These are phyloP conservation scores for Columbina picui DNA, from an alignment of 2,113 vertebrate species.

Conservation along the genomic window DNA sequence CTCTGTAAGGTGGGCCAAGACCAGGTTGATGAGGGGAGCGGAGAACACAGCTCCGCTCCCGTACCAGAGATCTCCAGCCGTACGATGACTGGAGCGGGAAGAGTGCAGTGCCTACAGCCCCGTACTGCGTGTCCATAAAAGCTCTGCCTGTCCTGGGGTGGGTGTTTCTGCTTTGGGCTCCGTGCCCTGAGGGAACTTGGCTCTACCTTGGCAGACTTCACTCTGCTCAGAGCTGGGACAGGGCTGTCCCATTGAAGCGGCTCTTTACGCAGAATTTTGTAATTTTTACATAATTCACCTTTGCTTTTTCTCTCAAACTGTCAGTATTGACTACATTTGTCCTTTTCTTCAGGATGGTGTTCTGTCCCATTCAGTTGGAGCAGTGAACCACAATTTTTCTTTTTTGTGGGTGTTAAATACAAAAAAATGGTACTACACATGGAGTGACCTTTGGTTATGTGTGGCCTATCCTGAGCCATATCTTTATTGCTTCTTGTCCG, in stretches of 20 bases:
- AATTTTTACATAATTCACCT: neutral
- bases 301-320: neutral
- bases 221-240: neutral
- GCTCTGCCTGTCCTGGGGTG: neutral
- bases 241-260: fast-evolving
- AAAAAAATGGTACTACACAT: neutral
- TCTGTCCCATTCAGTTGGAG: neutral
- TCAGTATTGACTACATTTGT: neutral
- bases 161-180: neutral
- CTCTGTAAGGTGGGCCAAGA: neutral
- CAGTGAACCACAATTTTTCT: neutral
- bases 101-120: no score
- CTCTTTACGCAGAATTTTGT: neutral
- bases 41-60: neutral
- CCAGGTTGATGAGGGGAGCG: neutral
- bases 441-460: neutral
- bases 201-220: neutral
- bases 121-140: fast-evolving
- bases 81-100: neutral
- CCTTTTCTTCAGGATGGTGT: neutral
- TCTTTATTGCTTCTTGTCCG: neutral
- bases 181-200: neutral
- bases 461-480: neutral
- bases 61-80: neutral
- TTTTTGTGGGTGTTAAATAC: neutral